These are phyloP conservation scores for Drosophila affinis DNA, from an alignment of 2,888 invertebrate species.

Conservation along the genomic window DNA sequence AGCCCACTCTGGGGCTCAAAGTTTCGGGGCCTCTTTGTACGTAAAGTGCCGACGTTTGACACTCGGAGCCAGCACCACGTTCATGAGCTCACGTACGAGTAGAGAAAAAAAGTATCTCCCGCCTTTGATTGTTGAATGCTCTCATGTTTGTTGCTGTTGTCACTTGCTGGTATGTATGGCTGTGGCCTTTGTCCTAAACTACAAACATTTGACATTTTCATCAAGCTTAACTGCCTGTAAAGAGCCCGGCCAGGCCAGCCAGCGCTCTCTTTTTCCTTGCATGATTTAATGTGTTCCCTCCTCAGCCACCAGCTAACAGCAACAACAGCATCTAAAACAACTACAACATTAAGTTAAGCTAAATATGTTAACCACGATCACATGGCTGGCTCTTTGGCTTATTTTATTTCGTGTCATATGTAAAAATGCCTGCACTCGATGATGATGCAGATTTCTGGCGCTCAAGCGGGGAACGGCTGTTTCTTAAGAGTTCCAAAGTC, in stretches of 20 bases:
- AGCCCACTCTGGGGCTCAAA: constrained; percentile 22
- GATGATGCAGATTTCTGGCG: constrained; percentile 39
- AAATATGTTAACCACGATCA: constrained; percentile 63
- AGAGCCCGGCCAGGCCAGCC: constrained; percentile 37
- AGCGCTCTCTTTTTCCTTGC: constrained; percentile 59
- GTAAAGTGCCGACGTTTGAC: constrained; percentile 40
- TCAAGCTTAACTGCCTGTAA: constrained; percentile 69
- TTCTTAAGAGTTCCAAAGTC: constrained; percentile 6
- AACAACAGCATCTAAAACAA: constrained; percentile 12
- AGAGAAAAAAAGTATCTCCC: constrained; percentile 30
- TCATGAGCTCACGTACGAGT: constrained; percentile 59
- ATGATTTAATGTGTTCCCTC: constrained; percentile 55
- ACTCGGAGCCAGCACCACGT: constrained; percentile 52
- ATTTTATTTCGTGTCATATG: constrained; percentile 50
- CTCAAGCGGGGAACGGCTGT: neutral
- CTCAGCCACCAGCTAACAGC: constrained; percentile 17
- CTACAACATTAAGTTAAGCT: constrained; percentile 50
- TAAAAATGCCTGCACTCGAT: constrained; percentile 43
- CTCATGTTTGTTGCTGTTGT: constrained; percentile 27
- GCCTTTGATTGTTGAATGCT: constrained; percentile 53
- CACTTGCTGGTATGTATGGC: constrained; percentile 40
- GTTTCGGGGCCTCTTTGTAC: constrained; percentile 21
- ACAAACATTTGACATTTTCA: constrained; percentile 77
- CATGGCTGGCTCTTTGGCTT: constrained; percentile 49
- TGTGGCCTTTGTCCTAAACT: constrained; percentile 73